Evolutionary conservation across 2,113 vertebrate species (phyloP).

Genomic region (Triplophysa dalaica): DNA sequence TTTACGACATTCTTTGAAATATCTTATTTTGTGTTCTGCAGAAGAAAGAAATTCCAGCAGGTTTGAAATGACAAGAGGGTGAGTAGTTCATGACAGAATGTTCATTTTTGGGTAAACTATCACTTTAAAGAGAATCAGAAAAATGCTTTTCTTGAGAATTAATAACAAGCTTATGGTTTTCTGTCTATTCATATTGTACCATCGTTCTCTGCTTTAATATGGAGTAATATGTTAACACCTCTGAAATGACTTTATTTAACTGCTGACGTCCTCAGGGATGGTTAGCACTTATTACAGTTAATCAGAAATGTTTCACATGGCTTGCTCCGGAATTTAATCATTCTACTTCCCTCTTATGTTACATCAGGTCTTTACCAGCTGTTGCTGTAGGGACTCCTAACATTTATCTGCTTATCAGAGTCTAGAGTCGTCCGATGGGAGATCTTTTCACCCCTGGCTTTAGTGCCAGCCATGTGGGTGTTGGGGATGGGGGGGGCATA

Average conservation of each 20-base stretch:
- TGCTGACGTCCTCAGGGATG: constrained; percentile 23
- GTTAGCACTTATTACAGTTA: constrained; percentile 25
- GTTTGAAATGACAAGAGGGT: too few relatives aligned
- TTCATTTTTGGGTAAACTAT: too few relatives aligned
- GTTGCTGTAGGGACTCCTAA: neutral
- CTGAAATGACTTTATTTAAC: constrained; percentile 26
- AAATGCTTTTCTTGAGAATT: neutral
- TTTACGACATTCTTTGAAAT: too few relatives aligned
- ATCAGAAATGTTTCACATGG: constrained; percentile 34
- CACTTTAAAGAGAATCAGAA: too few relatives aligned
- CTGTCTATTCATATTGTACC: neutral
- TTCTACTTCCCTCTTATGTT: constrained; percentile 1
- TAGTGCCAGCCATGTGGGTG: neutral
- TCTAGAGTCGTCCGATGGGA: neutral
- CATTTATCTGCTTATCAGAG: constrained; percentile 18
- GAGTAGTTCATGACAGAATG: too few relatives aligned
- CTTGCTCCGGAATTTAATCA: constrained; percentile 12
- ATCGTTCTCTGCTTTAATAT: constrained; percentile 8
- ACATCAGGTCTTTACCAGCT: neutral
- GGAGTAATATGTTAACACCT: constrained; percentile 17
- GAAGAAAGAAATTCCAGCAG: too few relatives aligned
- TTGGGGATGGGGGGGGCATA: constrained; percentile 12
- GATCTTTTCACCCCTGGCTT: constrained; percentile 1
- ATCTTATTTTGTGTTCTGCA: too few relatives aligned
- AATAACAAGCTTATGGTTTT: neutral